A percentile compares a stretch with the other conserved stretches of the same genome.
phyloP scores from a whole-genome alignment of 2,113 vertebrate species.

The Leptodactylus fuscus region DNA sequence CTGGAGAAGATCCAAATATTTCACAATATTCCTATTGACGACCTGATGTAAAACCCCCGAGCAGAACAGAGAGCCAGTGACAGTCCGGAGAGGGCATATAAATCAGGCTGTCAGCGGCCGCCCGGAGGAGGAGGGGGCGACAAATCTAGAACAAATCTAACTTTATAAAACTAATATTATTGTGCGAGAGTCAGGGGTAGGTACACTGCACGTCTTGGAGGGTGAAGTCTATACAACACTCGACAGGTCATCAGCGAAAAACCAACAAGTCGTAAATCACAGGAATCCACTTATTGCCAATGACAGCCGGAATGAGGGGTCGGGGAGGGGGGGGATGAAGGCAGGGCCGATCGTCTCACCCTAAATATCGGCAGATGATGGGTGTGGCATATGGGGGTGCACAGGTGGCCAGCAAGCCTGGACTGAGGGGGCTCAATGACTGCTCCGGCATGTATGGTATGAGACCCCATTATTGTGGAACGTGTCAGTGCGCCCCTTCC shows the following conservation, averaged over 20 bases:
- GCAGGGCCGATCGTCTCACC: too few relatives aligned
- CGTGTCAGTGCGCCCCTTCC: too few relatives aligned
- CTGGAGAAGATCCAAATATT: neutral
- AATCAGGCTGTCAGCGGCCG: constrained; percentile 17
- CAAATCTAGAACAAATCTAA: constrained; percentile 4
- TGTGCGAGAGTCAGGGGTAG: neutral
- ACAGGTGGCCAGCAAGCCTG: too few relatives aligned
- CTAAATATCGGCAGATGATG: neutral
- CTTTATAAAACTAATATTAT: constrained; percentile 30
- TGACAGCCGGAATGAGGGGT: neutral
- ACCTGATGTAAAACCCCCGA: neutral
- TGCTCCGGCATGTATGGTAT: too few relatives aligned
- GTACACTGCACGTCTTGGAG: neutral
- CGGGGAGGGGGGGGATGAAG: too few relatives aligned
- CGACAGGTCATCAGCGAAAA: constrained; percentile 12
- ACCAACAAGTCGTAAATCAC: constrained; percentile 28
- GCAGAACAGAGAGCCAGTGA: constrained; percentile 18
- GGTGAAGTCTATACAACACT: neutral
- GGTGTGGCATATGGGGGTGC: too few relatives aligned
- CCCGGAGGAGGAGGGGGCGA: too few relatives aligned
- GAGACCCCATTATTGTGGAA: too few relatives aligned
- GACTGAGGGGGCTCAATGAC: too few relatives aligned
- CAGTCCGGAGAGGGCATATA: neutral
- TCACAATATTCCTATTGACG: constrained; percentile 38
- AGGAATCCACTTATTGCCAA: neutral